A percentile compares a stretch with the other conserved stretches of the same genome.
phyloP scores from a whole-genome alignment of 2,797 vertebrate species.

The Oreochromis grahami region DNA sequence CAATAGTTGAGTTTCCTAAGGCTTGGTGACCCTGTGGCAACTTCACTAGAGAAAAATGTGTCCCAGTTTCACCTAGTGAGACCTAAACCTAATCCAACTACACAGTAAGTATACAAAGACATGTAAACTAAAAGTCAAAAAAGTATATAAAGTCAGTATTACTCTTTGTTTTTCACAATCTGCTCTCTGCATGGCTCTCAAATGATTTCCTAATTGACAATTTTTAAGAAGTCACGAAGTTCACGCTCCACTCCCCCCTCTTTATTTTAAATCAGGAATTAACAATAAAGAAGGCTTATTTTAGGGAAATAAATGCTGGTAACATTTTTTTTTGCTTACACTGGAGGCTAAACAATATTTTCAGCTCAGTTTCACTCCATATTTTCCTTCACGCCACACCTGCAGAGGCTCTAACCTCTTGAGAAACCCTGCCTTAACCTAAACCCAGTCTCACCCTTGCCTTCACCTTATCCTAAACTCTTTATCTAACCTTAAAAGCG shows the following conservation, averaged over 20 bases:
- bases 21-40: neutral
- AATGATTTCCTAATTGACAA: neutral
- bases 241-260: neutral
- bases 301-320: rapidly evolving
- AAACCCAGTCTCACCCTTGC: neutral
- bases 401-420: neutral
- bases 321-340: neutral
- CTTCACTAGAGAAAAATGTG: neutral
- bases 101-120: neutral
- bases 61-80: neutral
- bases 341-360: neutral
- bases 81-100: neutral
- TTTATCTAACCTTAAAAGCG: neutral
- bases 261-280: neutral
- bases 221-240: neutral
- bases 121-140: neutral
- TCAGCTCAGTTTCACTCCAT: neutral
- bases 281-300: neutral
- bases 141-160: neutral
- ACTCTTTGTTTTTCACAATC: neutral
- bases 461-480: neutral
- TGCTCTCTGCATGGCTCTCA: neutral
- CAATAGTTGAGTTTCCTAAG: rapidly evolving
- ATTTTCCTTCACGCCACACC: neutral
- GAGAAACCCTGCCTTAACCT: neutral